These are phyloP conservation scores for Panagrolaimus sp. DNA, from an alignment of 1,140 invertebrate genomes.

Conservation along the genomic window DNA sequence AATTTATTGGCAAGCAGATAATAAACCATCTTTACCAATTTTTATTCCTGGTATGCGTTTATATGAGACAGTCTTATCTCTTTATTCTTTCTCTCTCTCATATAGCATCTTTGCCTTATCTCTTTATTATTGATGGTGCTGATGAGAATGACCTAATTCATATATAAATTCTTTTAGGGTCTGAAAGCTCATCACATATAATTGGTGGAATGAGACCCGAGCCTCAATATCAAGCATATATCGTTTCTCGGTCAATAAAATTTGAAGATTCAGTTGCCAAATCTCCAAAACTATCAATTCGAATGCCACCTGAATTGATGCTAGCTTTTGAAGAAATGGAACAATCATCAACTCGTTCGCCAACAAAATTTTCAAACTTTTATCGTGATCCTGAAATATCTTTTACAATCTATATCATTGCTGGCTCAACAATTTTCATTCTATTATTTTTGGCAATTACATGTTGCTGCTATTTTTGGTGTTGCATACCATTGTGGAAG, in stretches of 20 bases:
- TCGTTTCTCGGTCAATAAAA: not conserved
- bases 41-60: constrained; percentile 4
- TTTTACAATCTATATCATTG: too few species aligned
- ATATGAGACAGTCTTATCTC: not conserved
- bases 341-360: too few species aligned
- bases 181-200: not conserved
- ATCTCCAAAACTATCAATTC: not conserved
- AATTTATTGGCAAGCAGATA: constrained; percentile 10
- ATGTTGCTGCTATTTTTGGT: not conserved
- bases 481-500: not conserved
- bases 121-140: too few species aligned
- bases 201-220: not conserved
- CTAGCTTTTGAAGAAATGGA: too few species aligned
- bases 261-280: not conserved
- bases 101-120: too few species aligned
- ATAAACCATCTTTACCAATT: not conserved
- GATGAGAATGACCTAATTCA: too few species aligned
- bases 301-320: not conserved
- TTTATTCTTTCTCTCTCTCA: not conserved
- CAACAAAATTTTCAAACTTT: too few species aligned
- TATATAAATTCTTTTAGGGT: not conserved
- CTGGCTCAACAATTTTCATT: not conserved
- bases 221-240: not conserved
- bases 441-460: not conserved
- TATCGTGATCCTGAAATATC: too few species aligned